Evolutionary conservation across 2,888 invertebrate genomes (phyloP), one percentile per base, ranked within the genome.

Genomic region (Phragmatobia fuliginosa): DNA sequence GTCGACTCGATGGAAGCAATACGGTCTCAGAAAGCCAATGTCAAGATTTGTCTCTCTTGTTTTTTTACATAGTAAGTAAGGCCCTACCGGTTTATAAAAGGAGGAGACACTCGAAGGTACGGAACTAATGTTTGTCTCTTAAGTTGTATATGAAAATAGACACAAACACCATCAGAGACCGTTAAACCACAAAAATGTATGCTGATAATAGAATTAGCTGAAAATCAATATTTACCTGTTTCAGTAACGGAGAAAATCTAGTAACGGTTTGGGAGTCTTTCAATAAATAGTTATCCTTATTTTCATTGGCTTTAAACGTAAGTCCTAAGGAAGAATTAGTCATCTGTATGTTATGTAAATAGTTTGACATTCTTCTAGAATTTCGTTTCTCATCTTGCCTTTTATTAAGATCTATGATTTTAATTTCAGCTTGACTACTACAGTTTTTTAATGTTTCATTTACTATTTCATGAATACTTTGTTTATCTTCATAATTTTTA

Each of bases 191-290:
- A 6, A 18, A 41, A 41, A 18, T 18, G 18, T n/a, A 49, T n/a
- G n/a, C 11, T 25, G 11, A 25, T 11, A n/a, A 14, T 31, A 31
- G 25, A 52, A 25, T 52, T 1, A 66, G 0, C 31, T 1, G 52
- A 61, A 61, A 45, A 31, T 32, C 32, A 25, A 18, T 33, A 60
- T 66, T 41, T 76, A 95, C 95, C 94, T 95, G 95, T 85, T 93
- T 93, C 91, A 92, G 94, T 67, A 91, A 83, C 2, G 95, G 95
- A 14, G 95, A 94, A 82, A 95, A 95, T 77, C 90, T 89, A 7
- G 85, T 84, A 3, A 94, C 91, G 31, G 94, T 93, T 59, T 84
- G 92, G 0, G 93, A 88, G 21, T 93, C 91, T 2, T 83, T 77
- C 1, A 95, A 77, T 31, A 93, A 80, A 2, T 76, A 82, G 0